These are phyloP conservation scores for Pocillopora grandis DNA, from an alignment of 92 coral and sea anemone species.

Conservation along the genomic window DNA sequence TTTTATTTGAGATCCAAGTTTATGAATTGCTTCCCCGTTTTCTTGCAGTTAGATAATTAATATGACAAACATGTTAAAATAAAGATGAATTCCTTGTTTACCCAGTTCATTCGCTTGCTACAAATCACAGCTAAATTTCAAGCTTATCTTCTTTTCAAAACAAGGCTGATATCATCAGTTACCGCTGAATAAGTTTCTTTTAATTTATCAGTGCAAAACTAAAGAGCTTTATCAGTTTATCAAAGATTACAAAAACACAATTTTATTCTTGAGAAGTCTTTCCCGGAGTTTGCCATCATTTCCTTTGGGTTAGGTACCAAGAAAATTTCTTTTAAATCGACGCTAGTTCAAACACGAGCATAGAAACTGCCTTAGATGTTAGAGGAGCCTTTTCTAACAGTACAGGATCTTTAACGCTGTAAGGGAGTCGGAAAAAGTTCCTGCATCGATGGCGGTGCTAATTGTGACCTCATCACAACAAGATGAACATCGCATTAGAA, in stretches of 20 bases:
- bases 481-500: constrained; percentile 11
- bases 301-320: background rate
- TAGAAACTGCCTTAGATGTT: background rate
- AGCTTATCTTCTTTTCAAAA: background rate
- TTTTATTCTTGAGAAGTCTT: background rate
- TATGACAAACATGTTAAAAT: background rate
- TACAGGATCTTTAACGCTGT: background rate
- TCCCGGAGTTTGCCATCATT: background rate
- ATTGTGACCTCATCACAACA: constrained; percentile 40
- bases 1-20: constrained; percentile 14
- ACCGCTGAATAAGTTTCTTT: constrained; percentile 11
- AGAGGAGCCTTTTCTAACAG: background rate
- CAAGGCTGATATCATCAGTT: constrained; percentile 23
- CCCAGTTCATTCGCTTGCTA: background rate
- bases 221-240: constrained; percentile 27
- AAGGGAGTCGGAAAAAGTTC: background rate
- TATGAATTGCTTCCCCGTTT: background rate
- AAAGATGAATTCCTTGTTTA: background rate
- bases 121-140: constrained; percentile 3
- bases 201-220: constrained; percentile 27
- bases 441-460: constrained; percentile 34
- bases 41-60: constrained; percentile 14
- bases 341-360: background rate
- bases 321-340: background rate
- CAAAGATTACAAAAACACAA: constrained; percentile 7